These are phyloP conservation scores for Aix galericulata DNA, from an alignment of 2,113 vertebrate species.

Conservation along the genomic window DNA sequence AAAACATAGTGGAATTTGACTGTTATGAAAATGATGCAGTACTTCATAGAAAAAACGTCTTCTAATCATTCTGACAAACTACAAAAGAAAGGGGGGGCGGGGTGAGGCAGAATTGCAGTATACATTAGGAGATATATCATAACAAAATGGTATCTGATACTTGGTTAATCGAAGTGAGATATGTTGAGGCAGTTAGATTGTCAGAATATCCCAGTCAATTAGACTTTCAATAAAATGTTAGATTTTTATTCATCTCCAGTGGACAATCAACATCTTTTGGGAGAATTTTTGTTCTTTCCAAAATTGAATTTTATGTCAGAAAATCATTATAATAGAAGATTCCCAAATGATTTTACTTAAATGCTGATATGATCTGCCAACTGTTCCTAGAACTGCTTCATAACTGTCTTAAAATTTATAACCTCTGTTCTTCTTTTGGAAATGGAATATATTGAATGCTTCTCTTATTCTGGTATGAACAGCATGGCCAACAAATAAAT, in stretches of 20 bases:
- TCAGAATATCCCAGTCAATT: not conserved
- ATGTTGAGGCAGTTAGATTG: not conserved
- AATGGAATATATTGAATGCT: not conserved
- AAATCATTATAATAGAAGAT: not conserved
- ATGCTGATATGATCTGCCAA: not conserved
- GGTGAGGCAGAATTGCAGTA: not conserved
- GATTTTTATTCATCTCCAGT: not conserved
- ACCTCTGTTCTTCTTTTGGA: not conserved
- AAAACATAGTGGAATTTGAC: not conserved
- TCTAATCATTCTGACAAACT: not conserved
- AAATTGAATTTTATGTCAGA: not conserved
- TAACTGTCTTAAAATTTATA: not conserved
- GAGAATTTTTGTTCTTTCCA: not conserved
- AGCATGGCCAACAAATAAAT: not conserved
- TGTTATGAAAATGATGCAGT: not conserved
- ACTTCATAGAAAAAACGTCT: not conserved
- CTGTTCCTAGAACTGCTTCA: not conserved
- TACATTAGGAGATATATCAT: not conserved
- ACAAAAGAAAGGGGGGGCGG: not conserved
- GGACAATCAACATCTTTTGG: not conserved
- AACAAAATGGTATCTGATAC: not conserved
- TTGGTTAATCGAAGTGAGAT: not conserved
- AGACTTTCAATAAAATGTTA: not conserved
- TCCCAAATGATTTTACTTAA: not conserved
- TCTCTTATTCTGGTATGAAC: not conserved